These are phyloP conservation scores for Cryptocephalus moraei DNA, from an alignment of 2,888 invertebrate genomes.

Conservation along the genomic window DNA sequence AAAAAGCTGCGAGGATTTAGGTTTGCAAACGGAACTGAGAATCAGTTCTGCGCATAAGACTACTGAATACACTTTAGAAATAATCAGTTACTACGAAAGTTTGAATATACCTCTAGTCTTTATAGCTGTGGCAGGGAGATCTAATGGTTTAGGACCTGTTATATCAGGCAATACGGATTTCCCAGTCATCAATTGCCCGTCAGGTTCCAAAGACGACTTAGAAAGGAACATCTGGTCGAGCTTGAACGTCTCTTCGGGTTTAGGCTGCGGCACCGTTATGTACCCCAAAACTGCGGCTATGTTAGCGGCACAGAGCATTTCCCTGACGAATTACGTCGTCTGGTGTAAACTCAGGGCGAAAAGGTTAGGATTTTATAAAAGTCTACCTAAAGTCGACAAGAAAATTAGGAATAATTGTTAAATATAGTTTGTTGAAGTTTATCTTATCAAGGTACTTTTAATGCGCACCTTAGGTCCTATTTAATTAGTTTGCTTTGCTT, in stretches of 20 bases:
- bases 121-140: slow-evolving; percentile 92
- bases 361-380: slow-evolving; percentile 69
- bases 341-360: slow-evolving; percentile 79
- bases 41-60: slow-evolving; percentile 94
- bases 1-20: slow-evolving; percentile 57
- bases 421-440: too few relatives aligned
- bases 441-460: too few relatives aligned
- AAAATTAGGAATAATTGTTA: slow-evolving; percentile 14
- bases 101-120: slow-evolving; percentile 60
- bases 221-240: slow-evolving; percentile 90
- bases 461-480: too few relatives aligned
- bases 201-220: slow-evolving; percentile 62
- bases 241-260: slow-evolving; percentile 85
- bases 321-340: slow-evolving; percentile 71
- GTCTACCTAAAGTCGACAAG: slow-evolving; percentile 64
- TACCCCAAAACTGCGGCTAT: slow-evolving; percentile 91
- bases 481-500: too few relatives aligned
- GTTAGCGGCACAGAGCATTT: slow-evolving; percentile 85
- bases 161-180: slow-evolving; percentile 84
- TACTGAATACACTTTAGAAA: slow-evolving; percentile 67
- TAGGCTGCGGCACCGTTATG: slow-evolving; percentile 88
- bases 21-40: slow-evolving; percentile 68
- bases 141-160: slow-evolving; percentile 95
- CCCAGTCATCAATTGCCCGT: slow-evolving; percentile 97
- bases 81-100: slow-evolving; percentile 76